A percentile compares a stretch with the other conserved stretches of the same genome.
These are phyloP conservation scores for Apotomis capreana DNA, from an alignment of 2,888 invertebrate genomes.

Conservation along the genomic window DNA sequence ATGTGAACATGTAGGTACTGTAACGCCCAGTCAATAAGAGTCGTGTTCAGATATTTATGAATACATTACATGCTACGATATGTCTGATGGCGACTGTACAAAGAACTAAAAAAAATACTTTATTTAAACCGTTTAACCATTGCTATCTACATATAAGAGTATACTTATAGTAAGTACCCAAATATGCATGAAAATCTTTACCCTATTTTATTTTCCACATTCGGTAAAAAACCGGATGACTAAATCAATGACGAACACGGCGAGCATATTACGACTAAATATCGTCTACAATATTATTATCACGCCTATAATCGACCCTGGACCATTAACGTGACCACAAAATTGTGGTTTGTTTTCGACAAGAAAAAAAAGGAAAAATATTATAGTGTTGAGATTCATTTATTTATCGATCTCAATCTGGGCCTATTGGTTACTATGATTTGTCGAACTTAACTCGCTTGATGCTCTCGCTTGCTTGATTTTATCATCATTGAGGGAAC, in stretches of 20 bases:
- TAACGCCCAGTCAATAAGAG: no score
- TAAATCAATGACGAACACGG: conserved; percentile 51
- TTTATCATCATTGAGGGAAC: no score
- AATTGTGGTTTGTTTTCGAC: conserved; percentile 78
- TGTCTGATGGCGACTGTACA: no score
- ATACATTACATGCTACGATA: no score
- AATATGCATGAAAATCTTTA: no score
- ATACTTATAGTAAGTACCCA: no score
- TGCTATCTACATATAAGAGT: no score
- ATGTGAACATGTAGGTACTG: no score
- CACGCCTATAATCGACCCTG: conserved; percentile 78
- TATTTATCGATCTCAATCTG: conserved; percentile 73
- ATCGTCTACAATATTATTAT: conserved; percentile 67
- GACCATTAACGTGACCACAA: conserved; percentile 74
- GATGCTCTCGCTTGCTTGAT: not conserved
- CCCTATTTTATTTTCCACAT: no score
- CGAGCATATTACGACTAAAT: conserved; percentile 51
- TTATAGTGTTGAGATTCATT: conserved; percentile 74
- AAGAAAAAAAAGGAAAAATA: conserved; percentile 67
- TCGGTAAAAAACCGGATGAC: conserved; percentile 7
- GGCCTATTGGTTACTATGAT: conserved; percentile 52
- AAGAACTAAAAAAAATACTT: no score
- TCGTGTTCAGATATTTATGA: no score
- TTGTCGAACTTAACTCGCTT: conserved; percentile 49
- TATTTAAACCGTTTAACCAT: no score